Percentiles rank a stretch among this genome's conserved stretches.
phyloP scores from a whole-genome alignment of 2,113 vertebrate species.

The Sakesphorus luctuosus region DNA sequence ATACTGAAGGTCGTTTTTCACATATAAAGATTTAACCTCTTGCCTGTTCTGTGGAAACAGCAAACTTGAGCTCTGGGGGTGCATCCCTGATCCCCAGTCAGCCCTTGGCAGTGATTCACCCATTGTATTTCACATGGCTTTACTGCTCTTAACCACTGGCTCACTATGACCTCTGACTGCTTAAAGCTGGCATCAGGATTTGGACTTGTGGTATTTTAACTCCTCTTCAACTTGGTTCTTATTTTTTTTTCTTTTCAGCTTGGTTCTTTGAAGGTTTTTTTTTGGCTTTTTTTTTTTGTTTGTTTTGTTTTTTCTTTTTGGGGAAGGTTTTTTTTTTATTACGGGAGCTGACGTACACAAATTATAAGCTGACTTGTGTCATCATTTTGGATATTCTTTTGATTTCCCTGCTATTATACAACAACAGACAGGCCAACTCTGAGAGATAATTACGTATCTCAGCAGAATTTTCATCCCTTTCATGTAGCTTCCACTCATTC shows the following conservation, averaged over 20 bases:
- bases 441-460: not conserved
- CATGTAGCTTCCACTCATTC: not conserved
- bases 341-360: not conserved
- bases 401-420: not conserved
- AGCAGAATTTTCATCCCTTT: slow-evolving; percentile 8
- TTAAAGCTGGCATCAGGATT: not conserved
- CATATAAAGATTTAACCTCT: not conserved
- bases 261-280: not conserved
- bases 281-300: not conserved
- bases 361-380: not conserved
- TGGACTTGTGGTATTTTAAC: not conserved
- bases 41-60: not conserved
- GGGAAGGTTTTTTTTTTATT: not conserved
- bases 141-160: not conserved
- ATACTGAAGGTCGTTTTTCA: accelerated
- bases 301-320: not conserved
- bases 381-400: not conserved
- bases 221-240: not conserved
- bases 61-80: not conserved
- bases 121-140: not conserved
- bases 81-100: not conserved
- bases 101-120: not conserved
- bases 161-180: not conserved
- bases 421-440: not conserved
- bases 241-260: no score